Evolutionary conservation across 2,797 vertebrate species (phyloP), one percentile per base, ranked within the genome.

Genomic region (Prunella strophiata): DNA sequence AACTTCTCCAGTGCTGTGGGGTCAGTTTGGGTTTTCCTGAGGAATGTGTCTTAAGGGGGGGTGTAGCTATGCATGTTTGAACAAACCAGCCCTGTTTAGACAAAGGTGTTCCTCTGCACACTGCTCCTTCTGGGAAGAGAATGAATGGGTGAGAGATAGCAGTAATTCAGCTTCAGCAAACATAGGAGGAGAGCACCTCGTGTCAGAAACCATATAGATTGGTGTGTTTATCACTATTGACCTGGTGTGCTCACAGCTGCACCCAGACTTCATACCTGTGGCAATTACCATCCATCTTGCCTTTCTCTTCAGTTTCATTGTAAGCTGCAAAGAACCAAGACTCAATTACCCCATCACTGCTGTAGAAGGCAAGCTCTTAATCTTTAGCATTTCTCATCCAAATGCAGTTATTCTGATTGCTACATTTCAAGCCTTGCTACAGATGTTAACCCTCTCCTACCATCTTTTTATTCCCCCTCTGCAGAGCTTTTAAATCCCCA

Each of bases 351-450:
- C 3, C 8, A 63, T 57, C 3, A 2, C 25, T 81, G n/a, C 52
- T 79, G 27, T 38, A 36, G 80, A 81, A 94, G 85, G 22, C 3
- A 23, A 51, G 29, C 54, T 57, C 2, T 4, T 75, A 58, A 74
- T 93, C 63, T 80, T 68, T 8, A 63, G 58, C 26, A 23, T 93
- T 93, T 87, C 78, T 89, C 66, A 85, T 88, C 70, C 84, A 88
- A 80, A 75, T 80, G 62, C 27, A 27, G 54, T 92, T 81, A 84
- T 55, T 94, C 67, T 23, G n/a, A 85, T 75, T 55, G 82, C 66
- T 51, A 32, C 36, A 22, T 94, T 92, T 88, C 59, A 85, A 79
- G 48, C 40, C 36, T 74, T 70, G 42, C 80, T 93, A 22, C 11
- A 54, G 66, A 52, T 17, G 4, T 88, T 94, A 91, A 86, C 80